Base-by-base conservation (phyloP, 2,888 invertebrate genomes). In the Cheiracanthium punctorium region DNA sequence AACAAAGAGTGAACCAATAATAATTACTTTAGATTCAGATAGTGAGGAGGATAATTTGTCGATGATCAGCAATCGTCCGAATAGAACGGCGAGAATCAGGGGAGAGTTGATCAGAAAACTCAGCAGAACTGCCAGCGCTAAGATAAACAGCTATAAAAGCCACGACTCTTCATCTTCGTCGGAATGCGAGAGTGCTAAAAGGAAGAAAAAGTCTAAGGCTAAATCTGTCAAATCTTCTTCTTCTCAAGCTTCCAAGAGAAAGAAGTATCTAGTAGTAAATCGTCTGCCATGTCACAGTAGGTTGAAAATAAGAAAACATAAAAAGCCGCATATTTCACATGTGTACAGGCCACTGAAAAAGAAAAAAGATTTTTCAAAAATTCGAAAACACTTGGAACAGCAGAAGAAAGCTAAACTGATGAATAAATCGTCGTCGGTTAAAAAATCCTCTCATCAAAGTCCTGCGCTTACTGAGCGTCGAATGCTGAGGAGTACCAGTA, bases 21-120 rank as follows among this genome's bases (percentile, higher is more conserved):
- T 85, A 17, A 85, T 85, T 48, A 79, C 79, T 30, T 8, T 85
- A 29, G 84, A 85, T 70, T 85, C 84, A 10, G 84, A 85, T 30
- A 85, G 79, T 32, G 67, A 28, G 29, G 58, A 71, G 64, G 79
- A 69, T 58, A 10, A 24, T 29, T 52, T 58, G 1, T 70, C 84
- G 7, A 14, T 41, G 5, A 20, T 76, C 1, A 74, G 41, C 20
- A 43, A 7, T 12, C 79, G 77, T 7, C 84, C 84, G 10, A 85
- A 73, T 14, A 28, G 84, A 64, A 32, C 41, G 12, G 84, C 84
- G 1, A 73, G 84, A 20, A 48, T 85, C 32, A 48, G 74, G 43
- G 84, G 84, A 0, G 84, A 85, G 52, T 32, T 85, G n/a, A 30
- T 85, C 5, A 69, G 84, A 29, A 79, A 85, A 58, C 37, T 79